Evolutionary conservation across 1,140 invertebrate genomes (phyloP), one percentile per base, ranked within the genome.

Genomic region (Drosophila bifasciata): DNA sequence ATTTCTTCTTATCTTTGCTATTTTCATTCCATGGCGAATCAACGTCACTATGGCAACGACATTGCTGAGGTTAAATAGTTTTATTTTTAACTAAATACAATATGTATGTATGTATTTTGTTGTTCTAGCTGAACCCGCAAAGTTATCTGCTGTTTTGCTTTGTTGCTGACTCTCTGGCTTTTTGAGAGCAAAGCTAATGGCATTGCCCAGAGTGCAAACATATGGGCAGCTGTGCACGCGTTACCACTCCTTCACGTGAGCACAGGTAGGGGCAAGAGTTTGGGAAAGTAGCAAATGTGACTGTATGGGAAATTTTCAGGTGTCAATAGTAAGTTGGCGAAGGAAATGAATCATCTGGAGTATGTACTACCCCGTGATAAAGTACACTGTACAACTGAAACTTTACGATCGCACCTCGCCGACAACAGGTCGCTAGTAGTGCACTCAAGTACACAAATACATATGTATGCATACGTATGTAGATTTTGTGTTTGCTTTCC

Each of bases 51-150:
- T 76, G 75, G 66, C 76, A 85, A 86, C 81, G 77, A 77, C 69
- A 71, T 49, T 46, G 51, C 32, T 70, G 52, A 81, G 81, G 81
- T 79, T 86, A 77, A 81, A 85, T 80, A 81, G 81, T 81, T 84
- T 81, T 85, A 85, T 85, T 81, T 77, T 70, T 81, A 85, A 78
- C 48, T 48, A 58, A 55, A 40, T 63, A 73, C 52, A 28, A 36
- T 3, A 25, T 25, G 23, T n/a, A 40, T 17, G 44, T 19, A 16
- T 60, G n/a, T 55, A 25, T 63, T 55, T 71, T 55, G 56, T 41
- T 56, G 21, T 66, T 59, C 69, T 63, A 50, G 51, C 59, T 63
- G 59, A 61, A 36, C 39, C 61, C 48, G 60, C 36, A 52, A 52
- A 49, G 60, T 76, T 78, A 84, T 84, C 66, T 76, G 71, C 16